Evolutionary conservation across 2,888 invertebrate species (phyloP), one percentile per base, ranked within the genome.

Genomic region (Drepanosiphum platanoidis): DNA sequence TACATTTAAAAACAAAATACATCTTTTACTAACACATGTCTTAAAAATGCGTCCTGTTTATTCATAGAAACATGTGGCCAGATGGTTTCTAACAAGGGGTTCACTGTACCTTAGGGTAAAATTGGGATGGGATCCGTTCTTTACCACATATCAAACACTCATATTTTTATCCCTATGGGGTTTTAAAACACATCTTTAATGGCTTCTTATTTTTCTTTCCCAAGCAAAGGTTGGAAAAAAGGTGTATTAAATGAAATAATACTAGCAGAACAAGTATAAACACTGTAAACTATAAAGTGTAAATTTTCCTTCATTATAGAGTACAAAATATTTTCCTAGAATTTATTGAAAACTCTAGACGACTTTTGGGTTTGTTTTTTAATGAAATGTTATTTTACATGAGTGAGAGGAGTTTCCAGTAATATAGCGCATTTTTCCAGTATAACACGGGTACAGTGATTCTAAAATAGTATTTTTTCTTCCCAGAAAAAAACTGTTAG

Each of bases 31-130:
- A 72, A 68, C 84, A 84, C 58, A 30, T 84, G 77, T 84, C 68
- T 68, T 36, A 52, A 77, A 84, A 84, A 84, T 30, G 36, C 84
- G 30, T 83, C 52, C 36, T 84, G 84, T 84, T 84, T 84, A 84
- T 84, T 84, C 52, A 66, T 75, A 84, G 75, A 77, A 18, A 30
- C 30, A n/a, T 30, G 32, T 9, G 36, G 52, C 84, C 84, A 84
- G 75, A 84, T 84, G 84, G 84, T 18, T 70, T 46, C 22, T 52
- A 52, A 84, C 34, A 68, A 77, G 84, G 75, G 84, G 75, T 70
- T 84, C 84, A 36, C 52, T 77, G 34, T 68, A 75, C 66, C 83
- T 75, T 75, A 30, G 75, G 83, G 83, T 83, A 36, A 32, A 64
- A 72, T 64, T 42, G 72, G 32, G 72, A 64, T 58, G 30, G n/a